Conservation (phyloP, 2,113 vertebrate genomes). For the Grallaria varia region DNA sequence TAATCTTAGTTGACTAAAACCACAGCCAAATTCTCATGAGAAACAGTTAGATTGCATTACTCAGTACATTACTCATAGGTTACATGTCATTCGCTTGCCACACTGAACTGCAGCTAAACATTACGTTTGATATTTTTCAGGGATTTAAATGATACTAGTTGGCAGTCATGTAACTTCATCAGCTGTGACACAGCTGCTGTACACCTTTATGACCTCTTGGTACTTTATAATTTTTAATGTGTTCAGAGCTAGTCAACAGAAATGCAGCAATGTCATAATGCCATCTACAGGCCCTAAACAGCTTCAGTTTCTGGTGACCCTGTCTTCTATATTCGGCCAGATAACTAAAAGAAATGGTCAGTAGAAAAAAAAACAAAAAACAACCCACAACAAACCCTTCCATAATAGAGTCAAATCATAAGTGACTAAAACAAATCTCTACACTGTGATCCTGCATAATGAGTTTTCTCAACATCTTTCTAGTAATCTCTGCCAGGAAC, state of each 20-base stretch:
- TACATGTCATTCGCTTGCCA: not conserved
- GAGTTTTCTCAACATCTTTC: not conserved
- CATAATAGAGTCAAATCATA: not conserved
- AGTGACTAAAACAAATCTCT: not conserved
- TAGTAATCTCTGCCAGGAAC: not conserved
- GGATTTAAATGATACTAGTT: not conserved
- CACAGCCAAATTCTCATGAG: slow-evolving; percentile 6
- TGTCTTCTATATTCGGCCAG: not conserved
- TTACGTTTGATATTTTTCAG: not conserved
- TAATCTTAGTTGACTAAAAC: slow-evolving; percentile 54
- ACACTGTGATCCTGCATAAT: not conserved
- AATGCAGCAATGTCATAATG: slow-evolving; percentile 42
- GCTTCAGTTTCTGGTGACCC: not conserved
- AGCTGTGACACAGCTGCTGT: not conserved
- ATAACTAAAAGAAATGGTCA: not conserved
- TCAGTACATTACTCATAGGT: slow-evolving; percentile 44
- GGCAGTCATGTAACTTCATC: not conserved
- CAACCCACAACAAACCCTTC: not conserved
- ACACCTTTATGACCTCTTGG: slow-evolving; percentile 9
- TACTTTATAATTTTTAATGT: not conserved
- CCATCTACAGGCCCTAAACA: slow-evolving; percentile 47
- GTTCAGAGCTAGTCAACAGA: not conserved
- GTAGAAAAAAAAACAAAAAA: not conserved
- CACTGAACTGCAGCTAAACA: not conserved
- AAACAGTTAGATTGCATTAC: slow-evolving; percentile 24